These are phyloP conservation scores for Barnardius zonarius DNA, from an alignment of 2,113 vertebrate genomes.

Conservation along the genomic window DNA sequence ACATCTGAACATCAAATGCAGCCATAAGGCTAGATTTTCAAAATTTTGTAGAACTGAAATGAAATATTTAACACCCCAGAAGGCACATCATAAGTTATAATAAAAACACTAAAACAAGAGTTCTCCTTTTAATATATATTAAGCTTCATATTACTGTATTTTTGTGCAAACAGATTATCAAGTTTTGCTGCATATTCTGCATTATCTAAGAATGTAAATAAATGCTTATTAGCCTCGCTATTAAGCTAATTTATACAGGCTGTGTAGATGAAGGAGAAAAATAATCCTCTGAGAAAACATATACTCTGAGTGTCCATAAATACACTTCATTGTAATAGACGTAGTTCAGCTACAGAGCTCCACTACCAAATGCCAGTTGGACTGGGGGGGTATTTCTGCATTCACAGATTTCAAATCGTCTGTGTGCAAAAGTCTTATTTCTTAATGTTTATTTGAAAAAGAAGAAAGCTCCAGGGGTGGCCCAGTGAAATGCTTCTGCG, in stretches of 20 bases:
- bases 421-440: neutral
- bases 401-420: neutral
- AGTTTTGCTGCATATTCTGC: neutral
- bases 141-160: neutral
- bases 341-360: neutral
- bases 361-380: accelerated
- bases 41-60: neutral
- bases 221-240: neutral
- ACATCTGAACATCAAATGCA: neutral
- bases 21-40: neutral
- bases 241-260: neutral
- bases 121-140: neutral
- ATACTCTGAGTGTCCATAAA: neutral
- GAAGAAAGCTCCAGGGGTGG: neutral
- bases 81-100: neutral
- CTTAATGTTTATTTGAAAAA: neutral
- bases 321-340: neutral
- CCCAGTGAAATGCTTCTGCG: neutral
- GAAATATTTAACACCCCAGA: neutral
- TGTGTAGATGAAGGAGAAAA: neutral
- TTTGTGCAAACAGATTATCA: neutral
- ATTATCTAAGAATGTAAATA: neutral
- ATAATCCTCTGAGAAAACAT: neutral
- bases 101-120: neutral
- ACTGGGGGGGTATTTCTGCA: neutral